Conservation (phyloP, 2,797 vertebrate genomes). For the Hoplostethus mediterraneus region DNA sequence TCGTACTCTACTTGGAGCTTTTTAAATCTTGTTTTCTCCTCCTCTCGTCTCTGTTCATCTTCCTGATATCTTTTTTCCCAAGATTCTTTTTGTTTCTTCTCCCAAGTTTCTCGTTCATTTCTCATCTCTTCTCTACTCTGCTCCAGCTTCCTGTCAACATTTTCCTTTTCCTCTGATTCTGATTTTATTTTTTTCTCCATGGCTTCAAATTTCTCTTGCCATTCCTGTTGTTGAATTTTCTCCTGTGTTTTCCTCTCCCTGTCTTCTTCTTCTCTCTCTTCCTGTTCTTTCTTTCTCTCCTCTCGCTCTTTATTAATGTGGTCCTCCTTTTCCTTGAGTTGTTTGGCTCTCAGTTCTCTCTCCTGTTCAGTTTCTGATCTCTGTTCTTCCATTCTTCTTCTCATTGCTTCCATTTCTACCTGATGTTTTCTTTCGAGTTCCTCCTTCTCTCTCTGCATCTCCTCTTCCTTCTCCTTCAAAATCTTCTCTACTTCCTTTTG, state of each 20-base stretch:
- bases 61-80: slow-evolving; percentile 25
- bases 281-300: slow-evolving; percentile 6
- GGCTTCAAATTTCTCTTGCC: slow-evolving; percentile 17
- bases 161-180: slow-evolving; percentile 2
- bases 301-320: background rate
- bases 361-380: background rate
- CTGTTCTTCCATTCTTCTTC: accelerated
- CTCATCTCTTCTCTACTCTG: slow-evolving; percentile 2
- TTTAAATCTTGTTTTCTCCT: background rate
- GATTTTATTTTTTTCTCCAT: background rate
- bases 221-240: slow-evolving; percentile 5
- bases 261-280: slow-evolving; percentile 24
- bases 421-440: background rate
- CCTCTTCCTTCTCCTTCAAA: background rate
- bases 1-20: slow-evolving; percentile 17
- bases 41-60: background rate
- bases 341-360: slow-evolving; percentile 14
- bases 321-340: slow-evolving; percentile 28
- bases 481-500: background rate
- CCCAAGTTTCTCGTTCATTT: background rate
- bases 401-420: background rate
- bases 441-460: background rate
- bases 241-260: slow-evolving; percentile 12
- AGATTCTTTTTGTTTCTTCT: background rate
- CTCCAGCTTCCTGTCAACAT: background rate